A percentile compares a stretch with the other conserved stretches of the same genome.
Conservation (phyloP, 2,888 invertebrate species). For the Noctua pronuba region DNA sequence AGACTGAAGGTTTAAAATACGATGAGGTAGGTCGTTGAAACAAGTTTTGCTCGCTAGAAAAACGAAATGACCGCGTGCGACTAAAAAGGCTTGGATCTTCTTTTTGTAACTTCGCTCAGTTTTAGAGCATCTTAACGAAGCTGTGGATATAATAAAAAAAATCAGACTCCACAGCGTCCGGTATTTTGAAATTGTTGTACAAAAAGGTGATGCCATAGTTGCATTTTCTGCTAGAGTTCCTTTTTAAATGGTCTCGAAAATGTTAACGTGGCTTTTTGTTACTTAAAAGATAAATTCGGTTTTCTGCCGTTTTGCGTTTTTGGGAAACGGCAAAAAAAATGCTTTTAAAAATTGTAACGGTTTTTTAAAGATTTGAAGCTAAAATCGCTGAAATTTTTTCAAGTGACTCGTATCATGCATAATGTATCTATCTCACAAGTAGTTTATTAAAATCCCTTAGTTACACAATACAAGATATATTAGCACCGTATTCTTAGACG, state of each 20-base stretch:
- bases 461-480: conserved; percentile 4
- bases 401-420: neutral
- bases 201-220: conserved; percentile 45
- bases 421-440: no score
- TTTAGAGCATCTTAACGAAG: conserved; percentile 74
- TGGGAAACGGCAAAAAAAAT: neutral
- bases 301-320: conserved; percentile 13
- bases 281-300: conserved; percentile 11
- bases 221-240: conserved; percentile 45
- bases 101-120: conserved; percentile 65
- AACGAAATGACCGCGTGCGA: conserved; percentile 61
- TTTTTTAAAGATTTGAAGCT: no score
- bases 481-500: conserved; percentile 31
- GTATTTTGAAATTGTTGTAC: conserved; percentile 46
- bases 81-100: conserved; percentile 53
- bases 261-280: conserved; percentile 3
- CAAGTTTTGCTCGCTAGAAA: conserved; percentile 56
- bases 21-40: conserved; percentile 39
- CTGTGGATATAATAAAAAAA: conserved; percentile 59
- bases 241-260: conserved; percentile 46
- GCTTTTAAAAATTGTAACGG: neutral
- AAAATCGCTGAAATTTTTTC: neutral
- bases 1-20: conserved; percentile 50
- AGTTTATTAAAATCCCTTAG: neutral
- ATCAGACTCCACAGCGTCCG: conserved; percentile 31